Base-by-base conservation (phyloP, 2,113 vertebrate species). In the Reinhardtius hippoglossoides region DNA sequence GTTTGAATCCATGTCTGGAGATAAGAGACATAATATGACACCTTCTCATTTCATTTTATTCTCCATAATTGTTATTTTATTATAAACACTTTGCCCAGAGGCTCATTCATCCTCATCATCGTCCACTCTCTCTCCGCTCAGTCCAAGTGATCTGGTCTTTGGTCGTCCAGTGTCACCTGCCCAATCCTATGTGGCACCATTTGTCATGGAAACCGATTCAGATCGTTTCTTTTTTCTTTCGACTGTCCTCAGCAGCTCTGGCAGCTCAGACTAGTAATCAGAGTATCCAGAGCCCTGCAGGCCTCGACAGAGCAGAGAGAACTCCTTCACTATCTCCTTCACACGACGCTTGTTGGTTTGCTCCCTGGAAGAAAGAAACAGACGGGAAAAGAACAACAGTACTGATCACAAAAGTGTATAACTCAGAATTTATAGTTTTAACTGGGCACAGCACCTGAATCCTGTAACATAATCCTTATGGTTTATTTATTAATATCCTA, bases 311-410 rank as follows among this genome's bases (percentile, higher is more conserved):
- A 96, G 91, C 89, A 98, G 89, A 5, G 96, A 96, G 85, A 99
- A 99, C 82, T 99, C 97, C 89, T 97, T 97, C 90, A 99, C 97
- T 55, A 96, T 96, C 89, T 99, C 97, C 92, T 96, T 98, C 77
- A 98, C 93, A 5, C 90, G 94, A 42, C 95, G 93, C 84, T 98
- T 99, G 95, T 97, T 97, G 87, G 94, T 95, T 82, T 97, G 96
- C 89, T 98, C 97, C 90, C 98, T 99, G 91, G 67, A 88, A 67
- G 21, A 61, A 31, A 74, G 13, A 58, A 10, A 46, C 9, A n/a
- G 0, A n/a, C 6, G 18, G 18, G 16, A 50, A 50, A 20, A 50
- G 3, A n/a, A 5, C 23, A 6, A 31, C 18, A 15, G 15, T 35
- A 6, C 15, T 27, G 21, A 15, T 18, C 57, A 27, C 5, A 35